phyloP scores from a whole-genome alignment of 1,140 invertebrate species.

The Megalonaias nervosa region DNA sequence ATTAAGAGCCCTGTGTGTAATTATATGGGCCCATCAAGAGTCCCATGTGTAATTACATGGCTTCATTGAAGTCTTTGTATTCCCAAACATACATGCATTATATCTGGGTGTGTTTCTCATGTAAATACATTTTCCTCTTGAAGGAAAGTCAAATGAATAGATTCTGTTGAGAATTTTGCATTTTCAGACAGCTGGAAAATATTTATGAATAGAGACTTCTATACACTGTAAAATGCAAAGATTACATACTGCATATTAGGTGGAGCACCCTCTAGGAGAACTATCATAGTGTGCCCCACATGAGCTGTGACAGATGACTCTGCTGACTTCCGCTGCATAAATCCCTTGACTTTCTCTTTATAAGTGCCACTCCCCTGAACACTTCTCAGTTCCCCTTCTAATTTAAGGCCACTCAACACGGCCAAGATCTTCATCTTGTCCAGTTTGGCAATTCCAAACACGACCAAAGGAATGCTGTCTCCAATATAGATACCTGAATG shows the following conservation, averaged over 20 bases:
- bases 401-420: conserved; percentile 91
- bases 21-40: too few relatives aligned
- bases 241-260: conserved; percentile 87
- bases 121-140: too few relatives aligned
- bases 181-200: too few relatives aligned
- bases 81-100: too few relatives aligned
- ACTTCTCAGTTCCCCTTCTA: conserved; percentile 90
- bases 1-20: too few relatives aligned
- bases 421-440: conserved; percentile 90
- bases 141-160: too few relatives aligned
- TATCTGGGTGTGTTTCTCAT: too few relatives aligned
- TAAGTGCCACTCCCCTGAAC: conserved; percentile 81
- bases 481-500: conserved; percentile 68
- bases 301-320: conserved; percentile 93
- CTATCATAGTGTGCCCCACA: conserved; percentile 92
- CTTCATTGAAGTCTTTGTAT: too few relatives aligned
- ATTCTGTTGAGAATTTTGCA: too few relatives aligned
- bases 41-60: too few relatives aligned
- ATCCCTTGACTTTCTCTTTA: conserved; percentile 81
- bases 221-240: background rate
- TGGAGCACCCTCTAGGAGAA: conserved; percentile 89
- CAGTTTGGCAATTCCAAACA: conserved; percentile 91
- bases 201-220: too few relatives aligned
- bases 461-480: conserved; percentile 76
- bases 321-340: conserved; percentile 74